Evolutionary conservation across 1,140 invertebrate genomes (phyloP), one percentile per base, ranked within the genome.

Genomic region (Trachymyrmex septentrionalis): DNA sequence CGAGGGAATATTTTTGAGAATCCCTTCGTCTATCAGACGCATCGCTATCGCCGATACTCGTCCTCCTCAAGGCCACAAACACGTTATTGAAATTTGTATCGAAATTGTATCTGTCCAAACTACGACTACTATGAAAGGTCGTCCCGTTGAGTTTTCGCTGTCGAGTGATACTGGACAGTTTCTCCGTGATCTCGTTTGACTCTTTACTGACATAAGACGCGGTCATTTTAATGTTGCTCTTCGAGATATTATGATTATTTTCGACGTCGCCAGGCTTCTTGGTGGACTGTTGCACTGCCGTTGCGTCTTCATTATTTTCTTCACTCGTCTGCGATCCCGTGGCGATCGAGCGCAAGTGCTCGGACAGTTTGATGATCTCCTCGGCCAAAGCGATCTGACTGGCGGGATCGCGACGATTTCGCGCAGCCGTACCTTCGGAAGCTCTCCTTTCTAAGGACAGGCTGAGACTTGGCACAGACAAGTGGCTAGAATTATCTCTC

Each of bases 281-380:
- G 12, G 0, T 21, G 19, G 24, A 7, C 14, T 14, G 10, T 38
- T 63, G 21, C 3, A 21, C 2, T 38, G 71, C 75, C 50, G 21
- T 9, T 7, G 19, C 21, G 0, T 71, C 75, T 16, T 10, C 77
- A 1, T 86, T 55, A 57, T 21, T 34, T 12, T 67, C 16, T 34
- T 72, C 76, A 19, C 50, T 55, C 16, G 5, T 0, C 10, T 19
- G 21, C 19, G 80, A 61, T 5, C 78, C 92, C 64, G 92, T 87
- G 0, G 95, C 94, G 24, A 95, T 92, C 6, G 92, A 90, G 3
- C 94, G 80, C 30, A 95, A 75, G 27, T 95, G 94, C 67, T 95
- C 94, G 0, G 95, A 95, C 0, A 98, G 91, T 93, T 97, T 97
- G 57, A 97, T 97, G 57, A 98, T 98, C 93, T 98, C 97, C 87